A percentile compares a stretch with the other conserved stretches of the same genome.
Evolutionary conservation across 2,113 vertebrate genomes (phyloP).

Genomic region (Capra hircus): DNA sequence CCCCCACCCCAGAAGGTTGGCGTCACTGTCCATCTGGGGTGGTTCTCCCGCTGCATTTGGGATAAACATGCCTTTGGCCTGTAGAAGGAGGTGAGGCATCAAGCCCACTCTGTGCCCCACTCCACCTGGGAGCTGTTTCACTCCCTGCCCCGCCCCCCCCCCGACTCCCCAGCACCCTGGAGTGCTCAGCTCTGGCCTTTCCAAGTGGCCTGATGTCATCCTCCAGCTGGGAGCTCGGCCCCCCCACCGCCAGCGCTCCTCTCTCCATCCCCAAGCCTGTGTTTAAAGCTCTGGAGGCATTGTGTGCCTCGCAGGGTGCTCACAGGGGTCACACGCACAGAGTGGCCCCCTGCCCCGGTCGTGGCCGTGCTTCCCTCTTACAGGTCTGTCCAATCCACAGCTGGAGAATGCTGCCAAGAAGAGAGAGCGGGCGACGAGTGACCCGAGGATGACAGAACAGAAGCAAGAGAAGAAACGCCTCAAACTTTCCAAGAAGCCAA

Average conservation of each 20-base stretch:
- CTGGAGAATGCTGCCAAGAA: conserved; percentile 85
- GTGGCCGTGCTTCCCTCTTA: not conserved
- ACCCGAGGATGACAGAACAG: conserved; percentile 75
- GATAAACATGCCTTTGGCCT: accelerated
- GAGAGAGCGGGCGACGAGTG: conserved; percentile 80
- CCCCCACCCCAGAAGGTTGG: not conserved
- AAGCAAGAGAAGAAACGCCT: conserved; percentile 85
- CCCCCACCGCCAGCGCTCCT: not conserved
- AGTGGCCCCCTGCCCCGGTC: accelerated
- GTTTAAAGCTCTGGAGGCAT: not conserved
- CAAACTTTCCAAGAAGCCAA: conserved; percentile 78
- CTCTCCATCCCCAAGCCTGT: accelerated
- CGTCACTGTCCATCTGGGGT: accelerated
- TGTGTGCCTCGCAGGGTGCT: not conserved
- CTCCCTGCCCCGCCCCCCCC: accelerated
- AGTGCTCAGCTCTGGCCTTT: not conserved
- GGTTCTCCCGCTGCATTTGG: not conserved
- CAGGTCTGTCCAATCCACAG: conserved; percentile 57
- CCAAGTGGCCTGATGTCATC: not conserved
- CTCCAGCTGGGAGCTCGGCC: not conserved
- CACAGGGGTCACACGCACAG: not conserved
- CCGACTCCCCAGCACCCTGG: not conserved
- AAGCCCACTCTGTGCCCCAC: not conserved
- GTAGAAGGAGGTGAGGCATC: not conserved
- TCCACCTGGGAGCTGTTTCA: not conserved